These are phyloP conservation scores for Ornithoptera priamus DNA, from an alignment of 2,888 invertebrate genomes.

Conservation along the genomic window DNA sequence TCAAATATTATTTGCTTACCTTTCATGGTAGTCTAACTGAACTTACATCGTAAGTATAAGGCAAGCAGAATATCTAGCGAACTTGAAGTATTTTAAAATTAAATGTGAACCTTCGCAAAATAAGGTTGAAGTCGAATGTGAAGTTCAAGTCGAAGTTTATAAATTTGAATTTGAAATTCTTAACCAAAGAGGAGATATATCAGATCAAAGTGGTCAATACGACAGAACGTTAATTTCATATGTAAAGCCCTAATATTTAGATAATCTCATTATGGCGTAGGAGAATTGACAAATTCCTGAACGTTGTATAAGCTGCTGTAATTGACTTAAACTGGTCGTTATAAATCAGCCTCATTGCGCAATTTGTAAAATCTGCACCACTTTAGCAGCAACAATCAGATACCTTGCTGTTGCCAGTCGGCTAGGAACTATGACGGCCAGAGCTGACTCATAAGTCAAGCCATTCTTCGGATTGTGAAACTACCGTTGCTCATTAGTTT, in stretches of 20 bases:
- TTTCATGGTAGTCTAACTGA: no score
- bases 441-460: slow-evolving; percentile 43
- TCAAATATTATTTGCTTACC: no score
- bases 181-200: no score
- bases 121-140: no score
- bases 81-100: no score
- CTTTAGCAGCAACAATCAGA: slow-evolving; percentile 5
- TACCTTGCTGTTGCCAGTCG: slow-evolving; percentile 13
- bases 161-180: no score
- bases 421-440: slow-evolving; percentile 28
- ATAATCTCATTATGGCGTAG: neutral
- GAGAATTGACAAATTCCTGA: neutral
- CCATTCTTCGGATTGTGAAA: slow-evolving; percentile 45
- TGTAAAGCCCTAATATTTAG: neutral
- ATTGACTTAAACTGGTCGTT: slow-evolving; percentile 12
- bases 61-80: no score
- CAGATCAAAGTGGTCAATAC: no score
- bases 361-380: slow-evolving; percentile 15
- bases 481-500: slow-evolving; percentile 45
- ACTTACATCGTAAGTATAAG: no score
- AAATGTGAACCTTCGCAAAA: no score
- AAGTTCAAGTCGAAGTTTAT: no score
- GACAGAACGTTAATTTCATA: no score
- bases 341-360: slow-evolving; percentile 19
- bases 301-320: neutral